Evolutionary conservation across 2,797 vertebrate genomes (phyloP).

Genomic region (Hoplostethus mediterraneus): DNA sequence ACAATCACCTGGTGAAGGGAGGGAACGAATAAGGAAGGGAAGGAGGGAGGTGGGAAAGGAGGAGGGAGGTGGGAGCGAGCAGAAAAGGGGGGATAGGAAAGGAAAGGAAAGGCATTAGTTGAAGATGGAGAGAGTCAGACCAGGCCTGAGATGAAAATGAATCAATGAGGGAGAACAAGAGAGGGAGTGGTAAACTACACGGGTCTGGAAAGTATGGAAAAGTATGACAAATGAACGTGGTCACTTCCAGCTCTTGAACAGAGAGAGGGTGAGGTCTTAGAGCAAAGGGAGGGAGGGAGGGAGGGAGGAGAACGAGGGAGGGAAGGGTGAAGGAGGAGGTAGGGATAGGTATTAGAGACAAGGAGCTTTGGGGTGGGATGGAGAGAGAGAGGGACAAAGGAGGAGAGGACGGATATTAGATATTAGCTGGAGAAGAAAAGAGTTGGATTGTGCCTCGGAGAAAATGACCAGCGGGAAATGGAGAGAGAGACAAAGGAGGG

Average conservation of each 20-base stretch:
- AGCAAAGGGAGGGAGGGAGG: conserved; percentile 4
- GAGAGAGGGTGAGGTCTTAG: neutral
- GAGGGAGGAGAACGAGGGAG: neutral
- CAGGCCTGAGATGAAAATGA: no score
- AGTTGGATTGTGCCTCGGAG: conserved; percentile 11
- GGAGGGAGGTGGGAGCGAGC: neutral
- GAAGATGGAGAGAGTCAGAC: neutral
- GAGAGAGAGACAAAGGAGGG: neutral
- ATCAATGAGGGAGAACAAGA: no score
- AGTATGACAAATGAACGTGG: neutral
- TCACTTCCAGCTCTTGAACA: neutral
- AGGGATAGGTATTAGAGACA: neutral
- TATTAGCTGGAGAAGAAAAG: conserved; percentile 12
- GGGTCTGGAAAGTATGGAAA: no score
- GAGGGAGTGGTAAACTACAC: no score
- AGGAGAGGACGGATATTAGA: neutral
- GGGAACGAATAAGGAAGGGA: neutral
- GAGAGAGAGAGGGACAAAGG: neutral
- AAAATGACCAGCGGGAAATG: conserved; percentile 19
- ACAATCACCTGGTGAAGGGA: neutral
- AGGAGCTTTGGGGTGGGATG: no score
- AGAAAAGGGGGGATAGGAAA: no score
- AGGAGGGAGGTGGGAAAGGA: neutral
- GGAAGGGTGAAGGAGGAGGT: neutral
- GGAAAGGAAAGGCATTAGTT: no score